Percentiles rank a stretch among this genome's conserved stretches.
phyloP scores from a whole-genome alignment of 2,113 vertebrate genomes.

The Xiphias gladius region DNA sequence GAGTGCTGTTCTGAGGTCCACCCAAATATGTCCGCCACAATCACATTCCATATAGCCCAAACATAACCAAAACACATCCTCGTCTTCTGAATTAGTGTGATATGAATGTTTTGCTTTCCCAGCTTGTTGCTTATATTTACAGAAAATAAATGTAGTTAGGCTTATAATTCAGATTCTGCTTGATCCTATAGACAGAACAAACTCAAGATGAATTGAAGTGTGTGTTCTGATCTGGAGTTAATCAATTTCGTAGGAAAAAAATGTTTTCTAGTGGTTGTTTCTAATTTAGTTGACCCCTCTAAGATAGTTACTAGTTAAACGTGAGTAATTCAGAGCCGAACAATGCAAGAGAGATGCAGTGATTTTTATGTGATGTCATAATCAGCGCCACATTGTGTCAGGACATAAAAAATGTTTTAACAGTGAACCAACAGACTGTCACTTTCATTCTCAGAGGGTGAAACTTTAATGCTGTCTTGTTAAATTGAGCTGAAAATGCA shows the following conservation, averaged over 20 bases:
- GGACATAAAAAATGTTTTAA: slow-evolving; percentile 16
- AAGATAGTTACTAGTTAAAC: slow-evolving; percentile 24
- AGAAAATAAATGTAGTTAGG: not conserved
- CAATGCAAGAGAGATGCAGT: not conserved
- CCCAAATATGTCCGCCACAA: not conserved
- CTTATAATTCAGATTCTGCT: not conserved
- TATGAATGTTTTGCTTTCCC: not conserved
- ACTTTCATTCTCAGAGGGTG: slow-evolving; percentile 7
- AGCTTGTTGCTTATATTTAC: not conserved
- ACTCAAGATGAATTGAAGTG: not conserved
- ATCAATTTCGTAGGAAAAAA: not conserved
- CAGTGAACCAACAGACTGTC: not conserved
- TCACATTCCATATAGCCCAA: not conserved
- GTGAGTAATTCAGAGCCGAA: slow-evolving; percentile 2
- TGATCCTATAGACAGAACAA: not conserved
- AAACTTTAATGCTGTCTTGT: slow-evolving; percentile 17
- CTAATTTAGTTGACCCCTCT: not conserved
- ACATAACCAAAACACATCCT: slow-evolving; percentile 1
- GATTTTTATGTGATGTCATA: slow-evolving; percentile 12
- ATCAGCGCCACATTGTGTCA: slow-evolving; percentile 15
- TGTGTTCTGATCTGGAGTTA: slow-evolving; percentile 4
- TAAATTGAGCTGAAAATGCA: slow-evolving; percentile 41
- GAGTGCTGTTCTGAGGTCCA: not conserved
- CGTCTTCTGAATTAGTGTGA: not conserved
- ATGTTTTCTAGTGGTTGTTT: not conserved